These are phyloP conservation scores for Phylloscopus trochiloides DNA, from an alignment of 2,113 vertebrate species.

Conservation along the genomic window DNA sequence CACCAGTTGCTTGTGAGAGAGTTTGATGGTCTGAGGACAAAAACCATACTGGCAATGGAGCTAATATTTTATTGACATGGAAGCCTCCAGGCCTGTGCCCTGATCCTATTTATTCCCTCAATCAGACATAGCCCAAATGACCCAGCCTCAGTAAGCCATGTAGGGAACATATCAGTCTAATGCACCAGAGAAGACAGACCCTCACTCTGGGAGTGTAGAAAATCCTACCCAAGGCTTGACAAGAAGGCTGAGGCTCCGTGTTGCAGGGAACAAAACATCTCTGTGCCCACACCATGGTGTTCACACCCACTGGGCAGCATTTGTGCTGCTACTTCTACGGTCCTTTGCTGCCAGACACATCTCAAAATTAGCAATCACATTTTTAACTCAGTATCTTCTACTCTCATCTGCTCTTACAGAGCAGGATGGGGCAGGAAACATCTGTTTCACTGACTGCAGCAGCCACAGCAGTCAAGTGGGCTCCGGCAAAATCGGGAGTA, in stretches of 20 bases:
- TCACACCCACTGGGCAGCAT: rapidly evolving
- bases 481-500: neutral
- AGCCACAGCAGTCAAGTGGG: neutral
- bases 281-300: neutral
- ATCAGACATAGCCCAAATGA: neutral
- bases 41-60: neutral
- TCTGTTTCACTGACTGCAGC: neutral
- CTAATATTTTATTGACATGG: neutral
- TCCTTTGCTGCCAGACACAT: neutral
- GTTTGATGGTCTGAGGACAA: neutral
- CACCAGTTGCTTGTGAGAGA: neutral
- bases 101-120: neutral
- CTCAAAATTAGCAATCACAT: neutral
- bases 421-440: slow-evolving; percentile 25
- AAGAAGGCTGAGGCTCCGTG: neutral
- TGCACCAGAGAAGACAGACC: neutral
- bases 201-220: neutral
- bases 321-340: neutral
- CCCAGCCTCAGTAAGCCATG: neutral
- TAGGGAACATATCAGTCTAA: neutral
- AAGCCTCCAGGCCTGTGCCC: neutral
- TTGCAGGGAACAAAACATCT: neutral
- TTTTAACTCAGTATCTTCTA: neutral
- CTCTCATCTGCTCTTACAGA: neutral
- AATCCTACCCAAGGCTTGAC: neutral